Evolutionary conservation across 2,797 vertebrate species (phyloP).

Genomic region (Limosa lapponica): DNA sequence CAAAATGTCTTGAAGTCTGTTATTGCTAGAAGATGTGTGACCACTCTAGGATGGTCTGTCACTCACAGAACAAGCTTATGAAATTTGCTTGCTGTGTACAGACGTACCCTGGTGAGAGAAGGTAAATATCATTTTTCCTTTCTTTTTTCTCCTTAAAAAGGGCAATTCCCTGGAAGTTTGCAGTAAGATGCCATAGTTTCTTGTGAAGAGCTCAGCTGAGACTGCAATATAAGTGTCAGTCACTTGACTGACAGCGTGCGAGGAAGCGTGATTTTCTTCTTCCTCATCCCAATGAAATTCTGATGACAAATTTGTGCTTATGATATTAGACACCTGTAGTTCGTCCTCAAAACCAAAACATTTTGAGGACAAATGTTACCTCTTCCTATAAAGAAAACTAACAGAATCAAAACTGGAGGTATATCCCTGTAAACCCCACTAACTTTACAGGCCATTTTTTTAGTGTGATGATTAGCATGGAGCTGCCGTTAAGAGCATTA

Average conservation of each 20-base stretch:
- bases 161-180: slow-evolving; percentile 5
- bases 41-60: neutral
- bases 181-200: neutral
- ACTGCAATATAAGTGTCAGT: neutral
- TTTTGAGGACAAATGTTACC: neutral
- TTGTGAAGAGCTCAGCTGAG: neutral
- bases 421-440: neutral
- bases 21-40: neutral
- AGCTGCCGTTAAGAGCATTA: neutral
- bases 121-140: neutral
- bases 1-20: neutral
- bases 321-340: neutral
- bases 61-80: neutral
- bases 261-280: neutral
- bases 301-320: neutral
- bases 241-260: neutral
- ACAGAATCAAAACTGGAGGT: neutral
- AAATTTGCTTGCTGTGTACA: neutral
- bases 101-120: neutral
- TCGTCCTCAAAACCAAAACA: neutral
- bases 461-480: neutral
- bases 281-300: neutral
- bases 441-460: neutral
- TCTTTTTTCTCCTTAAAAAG: neutral
- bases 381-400: neutral